Percentiles rank a stretch among this genome's conserved stretches.
These are phyloP conservation scores for Agrochola circellaris DNA, from an alignment of 2,888 invertebrate genomes.

Conservation along the genomic window DNA sequence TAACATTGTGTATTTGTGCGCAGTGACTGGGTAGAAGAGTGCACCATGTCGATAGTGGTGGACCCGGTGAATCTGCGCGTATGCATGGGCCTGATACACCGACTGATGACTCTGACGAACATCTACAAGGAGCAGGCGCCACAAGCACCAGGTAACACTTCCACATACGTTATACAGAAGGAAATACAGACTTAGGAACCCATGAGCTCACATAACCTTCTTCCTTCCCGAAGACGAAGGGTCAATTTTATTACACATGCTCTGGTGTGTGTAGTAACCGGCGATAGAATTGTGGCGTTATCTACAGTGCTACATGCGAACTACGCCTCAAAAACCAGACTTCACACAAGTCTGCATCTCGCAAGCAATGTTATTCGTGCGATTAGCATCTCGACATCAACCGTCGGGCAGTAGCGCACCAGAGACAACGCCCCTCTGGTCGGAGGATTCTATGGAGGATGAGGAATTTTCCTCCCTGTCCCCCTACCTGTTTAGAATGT, in stretches of 20 bases:
- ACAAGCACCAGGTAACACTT: slow-evolving; percentile 6
- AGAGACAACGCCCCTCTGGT: too few relatives aligned
- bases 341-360: too few relatives aligned
- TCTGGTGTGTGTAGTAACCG: neutral
- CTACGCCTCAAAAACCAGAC: too few relatives aligned
- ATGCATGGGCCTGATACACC: slow-evolving; percentile 7
- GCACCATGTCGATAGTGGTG: slow-evolving; percentile 1
- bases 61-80: neutral
- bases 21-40: slow-evolving; percentile 8
- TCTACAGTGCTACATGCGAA: neutral
- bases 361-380: too few relatives aligned
- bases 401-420: too few relatives aligned
- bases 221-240: neutral
- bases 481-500: neutral
- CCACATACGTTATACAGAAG: neutral
- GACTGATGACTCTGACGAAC: neutral
- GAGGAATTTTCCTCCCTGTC: neutral
- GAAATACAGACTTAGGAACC: neutral
- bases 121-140: slow-evolving; percentile 1
- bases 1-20: slow-evolving; percentile 2
- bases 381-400: too few relatives aligned
- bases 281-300: neutral
- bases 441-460: too few relatives aligned
- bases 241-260: neutral
- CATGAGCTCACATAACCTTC: neutral